Percentiles rank a stretch among this genome's conserved stretches.
phyloP scores from a whole-genome alignment of 1,140 invertebrate species.

The Lasioglossum albipes region DNA sequence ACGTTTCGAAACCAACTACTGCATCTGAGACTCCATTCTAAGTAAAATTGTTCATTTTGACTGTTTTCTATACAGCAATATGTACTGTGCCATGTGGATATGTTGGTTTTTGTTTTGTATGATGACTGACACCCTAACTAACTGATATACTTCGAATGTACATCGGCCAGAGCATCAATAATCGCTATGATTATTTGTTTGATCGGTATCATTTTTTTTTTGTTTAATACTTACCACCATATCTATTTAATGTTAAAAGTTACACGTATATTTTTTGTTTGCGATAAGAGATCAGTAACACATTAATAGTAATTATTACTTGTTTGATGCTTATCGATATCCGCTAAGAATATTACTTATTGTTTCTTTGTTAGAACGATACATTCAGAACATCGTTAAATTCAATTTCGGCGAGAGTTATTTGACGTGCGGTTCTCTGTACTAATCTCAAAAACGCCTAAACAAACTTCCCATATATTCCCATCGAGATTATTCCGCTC shows the following conservation, averaged over 20 bases:
- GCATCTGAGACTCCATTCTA: background rate
- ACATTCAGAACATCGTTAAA: conserved; percentile 61
- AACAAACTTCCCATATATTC: conserved; percentile 40
- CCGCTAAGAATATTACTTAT: conserved; percentile 59
- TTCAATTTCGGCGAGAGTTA: conserved; percentile 68
- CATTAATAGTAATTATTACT: conserved; percentile 67
- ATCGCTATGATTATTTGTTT: conserved; percentile 21
- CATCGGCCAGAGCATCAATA: conserved; percentile 44
- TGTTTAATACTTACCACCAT: conserved; percentile 62
- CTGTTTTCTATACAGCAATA: conserved; percentile 30
- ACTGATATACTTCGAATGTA: background rate
- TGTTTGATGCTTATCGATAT: conserved; percentile 57
- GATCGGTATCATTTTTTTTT: conserved; percentile 17
- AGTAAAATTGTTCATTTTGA: background rate
- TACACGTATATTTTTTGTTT: conserved; percentile 65
- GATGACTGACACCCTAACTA: conserved; percentile 26
- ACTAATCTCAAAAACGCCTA: conserved; percentile 20
- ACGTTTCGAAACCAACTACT: conserved; percentile 24
- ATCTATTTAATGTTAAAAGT: conserved; percentile 66
- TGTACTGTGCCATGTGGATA: conserved; percentile 43
- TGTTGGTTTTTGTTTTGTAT: conserved; percentile 44
- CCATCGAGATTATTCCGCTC: conserved; percentile 30
- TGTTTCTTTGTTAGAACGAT: conserved; percentile 51
- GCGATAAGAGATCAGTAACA: conserved; percentile 66
- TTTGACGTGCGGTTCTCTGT: conserved; percentile 56